These are phyloP conservation scores for Lordiphosa mommai DNA, from an alignment of 1,140 invertebrate genomes.

Conservation along the genomic window DNA sequence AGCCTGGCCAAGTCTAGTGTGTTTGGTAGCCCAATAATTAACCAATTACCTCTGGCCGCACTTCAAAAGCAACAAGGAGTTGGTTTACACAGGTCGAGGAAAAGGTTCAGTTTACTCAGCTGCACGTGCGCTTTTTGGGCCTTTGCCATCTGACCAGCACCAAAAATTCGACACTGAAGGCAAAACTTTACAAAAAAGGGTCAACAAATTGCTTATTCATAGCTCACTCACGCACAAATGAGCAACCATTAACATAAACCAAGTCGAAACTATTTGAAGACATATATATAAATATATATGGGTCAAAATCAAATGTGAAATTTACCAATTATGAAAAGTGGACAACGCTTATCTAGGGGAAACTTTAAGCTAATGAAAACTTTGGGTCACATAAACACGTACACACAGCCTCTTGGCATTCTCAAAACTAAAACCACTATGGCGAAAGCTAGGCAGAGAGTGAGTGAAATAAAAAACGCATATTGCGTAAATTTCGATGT, in stretches of 20 bases:
- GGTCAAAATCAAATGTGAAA: neutral
- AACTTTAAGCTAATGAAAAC: slow-evolving; percentile 6
- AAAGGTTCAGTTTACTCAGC: slow-evolving; percentile 5
- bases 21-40: slow-evolving; percentile 46
- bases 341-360: neutral
- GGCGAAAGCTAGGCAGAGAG: slow-evolving; percentile 5
- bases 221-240: slow-evolving; percentile 47
- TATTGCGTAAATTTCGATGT: slow-evolving; percentile 73
- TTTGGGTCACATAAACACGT: slow-evolving; percentile 30
- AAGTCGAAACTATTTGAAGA: neutral
- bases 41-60: slow-evolving; percentile 50
- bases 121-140: slow-evolving; percentile 12
- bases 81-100: slow-evolving; percentile 13
- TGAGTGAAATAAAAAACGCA: slow-evolving; percentile 62
- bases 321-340: slow-evolving; percentile 1
- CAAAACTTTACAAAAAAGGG: slow-evolving; percentile 32
- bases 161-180: slow-evolving; percentile 4
- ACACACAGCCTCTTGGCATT: slow-evolving; percentile 6
- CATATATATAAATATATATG: no score
- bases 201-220: slow-evolving; percentile 46
- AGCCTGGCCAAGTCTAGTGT: slow-evolving; percentile 10
- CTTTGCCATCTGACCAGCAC: slow-evolving; percentile 29
- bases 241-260: slow-evolving; percentile 35
- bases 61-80: slow-evolving; percentile 37
- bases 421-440: slow-evolving; percentile 46